Conservation (phyloP, 2,113 vertebrate genomes). For the Seriola rivoliana region DNA sequence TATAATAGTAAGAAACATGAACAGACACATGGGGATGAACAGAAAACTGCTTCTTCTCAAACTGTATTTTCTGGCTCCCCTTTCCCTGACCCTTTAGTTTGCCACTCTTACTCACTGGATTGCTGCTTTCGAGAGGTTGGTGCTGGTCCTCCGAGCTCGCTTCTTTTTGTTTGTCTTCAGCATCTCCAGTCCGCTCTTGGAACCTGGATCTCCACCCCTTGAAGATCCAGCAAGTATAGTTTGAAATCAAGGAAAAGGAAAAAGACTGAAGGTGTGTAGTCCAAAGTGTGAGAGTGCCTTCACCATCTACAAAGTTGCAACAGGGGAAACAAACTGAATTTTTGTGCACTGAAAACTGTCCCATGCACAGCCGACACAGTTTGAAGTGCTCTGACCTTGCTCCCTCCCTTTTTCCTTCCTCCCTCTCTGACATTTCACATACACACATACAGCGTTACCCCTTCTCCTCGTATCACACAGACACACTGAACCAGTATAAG, state of each 20-base stretch:
- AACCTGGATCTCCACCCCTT: neutral
- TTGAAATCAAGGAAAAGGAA: neutral
- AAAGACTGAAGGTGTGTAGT: neutral
- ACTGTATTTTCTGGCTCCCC: neutral
- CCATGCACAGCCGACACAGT: constrained; percentile 4
- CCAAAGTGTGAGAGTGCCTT: neutral
- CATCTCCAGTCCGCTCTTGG: constrained; percentile 43
- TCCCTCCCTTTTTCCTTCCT: constrained; percentile 20
- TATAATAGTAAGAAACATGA: neutral
- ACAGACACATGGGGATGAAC: too few relatives aligned
- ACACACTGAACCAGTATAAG: constrained; percentile 3
- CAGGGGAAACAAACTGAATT: too few relatives aligned
- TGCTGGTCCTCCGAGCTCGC: neutral
- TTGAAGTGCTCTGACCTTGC: constrained; percentile 24
- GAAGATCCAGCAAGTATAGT: neutral
- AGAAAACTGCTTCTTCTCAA: neutral
- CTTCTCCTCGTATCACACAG: constrained; percentile 18
- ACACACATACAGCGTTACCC: neutral
- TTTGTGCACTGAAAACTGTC: neutral
- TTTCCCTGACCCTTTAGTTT: neutral
- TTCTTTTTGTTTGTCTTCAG: constrained; percentile 51
- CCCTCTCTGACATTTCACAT: constrained; percentile 38
- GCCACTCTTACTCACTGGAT: constrained; percentile 53
- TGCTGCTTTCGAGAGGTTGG: constrained; percentile 37
- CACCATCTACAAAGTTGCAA: neutral